phyloP scores from a whole-genome alignment of 64 coral and sea anemone genomes.

The Actinia tenebrosa region DNA sequence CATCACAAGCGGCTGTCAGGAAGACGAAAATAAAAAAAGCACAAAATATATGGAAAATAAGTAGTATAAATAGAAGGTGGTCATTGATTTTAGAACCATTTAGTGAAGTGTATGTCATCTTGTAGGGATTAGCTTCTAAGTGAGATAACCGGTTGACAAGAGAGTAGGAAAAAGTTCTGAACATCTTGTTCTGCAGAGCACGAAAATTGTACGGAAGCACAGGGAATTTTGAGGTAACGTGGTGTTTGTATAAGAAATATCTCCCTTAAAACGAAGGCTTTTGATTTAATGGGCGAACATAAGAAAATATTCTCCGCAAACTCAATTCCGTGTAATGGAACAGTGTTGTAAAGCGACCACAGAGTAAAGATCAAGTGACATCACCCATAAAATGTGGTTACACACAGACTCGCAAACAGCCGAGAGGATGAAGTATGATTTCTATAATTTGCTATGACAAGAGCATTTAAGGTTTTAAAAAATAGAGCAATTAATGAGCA shows the following conservation, averaged over 20 bases:
- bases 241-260: not conserved
- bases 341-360: not conserved
- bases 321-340: not conserved
- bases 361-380: not conserved
- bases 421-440: not conserved
- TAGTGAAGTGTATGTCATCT: not conserved
- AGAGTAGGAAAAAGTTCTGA: not conserved
- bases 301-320: not conserved
- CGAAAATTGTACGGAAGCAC: not conserved
- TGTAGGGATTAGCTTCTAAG: not conserved
- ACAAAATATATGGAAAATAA: not conserved
- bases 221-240: not conserved
- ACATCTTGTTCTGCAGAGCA: not conserved
- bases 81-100: not conserved
- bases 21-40: not conserved
- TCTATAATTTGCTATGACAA: not conserved
- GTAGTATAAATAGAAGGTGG: not conserved
- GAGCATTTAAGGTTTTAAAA: too few relatives aligned
- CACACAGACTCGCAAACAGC: not conserved
- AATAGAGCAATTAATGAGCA: too few relatives aligned
- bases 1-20: not conserved
- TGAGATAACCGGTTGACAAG: constrained; percentile 2
- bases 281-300: not conserved
- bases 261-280: not conserved
- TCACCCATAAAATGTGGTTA: not conserved